Evolutionary conservation across 2,888 invertebrate genomes (phyloP), one percentile per base, ranked within the genome.

Genomic region (Calliphora vomitoria): DNA sequence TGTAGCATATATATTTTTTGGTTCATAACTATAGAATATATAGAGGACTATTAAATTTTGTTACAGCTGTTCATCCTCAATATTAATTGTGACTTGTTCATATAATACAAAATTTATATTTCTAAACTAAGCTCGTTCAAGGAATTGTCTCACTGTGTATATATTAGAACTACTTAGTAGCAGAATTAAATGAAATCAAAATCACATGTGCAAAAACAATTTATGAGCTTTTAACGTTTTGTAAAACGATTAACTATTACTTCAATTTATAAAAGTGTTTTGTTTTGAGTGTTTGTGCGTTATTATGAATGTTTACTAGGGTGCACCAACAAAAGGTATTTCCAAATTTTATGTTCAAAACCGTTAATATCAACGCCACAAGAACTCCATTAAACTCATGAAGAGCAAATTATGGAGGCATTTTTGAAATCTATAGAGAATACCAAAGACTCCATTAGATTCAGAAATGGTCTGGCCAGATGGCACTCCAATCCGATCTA

Each of bases 161-260:
- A 15, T 62, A 18, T 60, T 44, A 66, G 11, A 41, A 15, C 44
- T 11, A n/a, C n/a, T n/a, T n/a, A 41, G 44, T 74, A 66, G 58
- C 74, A 35, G 50, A 66, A 82, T 74, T 82, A 74, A 82, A 82
- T 58, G 20, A 74, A 82, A 74, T 75, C 38, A 68, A 44, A 74
- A 74, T 82, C 82, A 74, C 82, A 82, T 74, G 66, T 68, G 55
- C 47, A 82, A 82, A 74, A 68, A 58, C 82, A 74, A 82, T 68
- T 82, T 82, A 82, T 74, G 82, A 44, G 74, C 55, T 68, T 82
- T 82, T 82, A 82, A 82, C 66, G 55, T 82, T 74, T 82, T 82
- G 82, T 74, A 82, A 68, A 82, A 58, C 82, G 74, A 74, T 82
- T 82, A 82, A 82, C 82, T 66, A 58, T 58, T 58, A 31, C 74